Evolutionary conservation across 2,888 invertebrate species (phyloP).

Genomic region (Automeris io): DNA sequence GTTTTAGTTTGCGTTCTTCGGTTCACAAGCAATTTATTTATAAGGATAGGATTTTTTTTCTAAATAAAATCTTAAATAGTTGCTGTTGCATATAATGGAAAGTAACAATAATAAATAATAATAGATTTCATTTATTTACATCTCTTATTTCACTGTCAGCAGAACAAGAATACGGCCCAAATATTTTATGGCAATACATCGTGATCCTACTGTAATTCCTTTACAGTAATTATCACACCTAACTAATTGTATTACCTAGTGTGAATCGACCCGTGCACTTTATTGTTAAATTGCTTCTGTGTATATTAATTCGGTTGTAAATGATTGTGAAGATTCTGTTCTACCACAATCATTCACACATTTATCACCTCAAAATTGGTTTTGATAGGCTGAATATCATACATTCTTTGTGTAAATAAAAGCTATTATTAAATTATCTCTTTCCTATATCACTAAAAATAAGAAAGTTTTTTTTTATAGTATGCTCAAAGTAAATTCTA

Average conservation of each 20-base stretch:
- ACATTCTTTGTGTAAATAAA: no score
- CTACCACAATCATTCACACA: no score
- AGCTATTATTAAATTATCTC: no score
- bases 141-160: slow-evolving; percentile 51
- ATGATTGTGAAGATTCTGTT: slow-evolving; percentile 12
- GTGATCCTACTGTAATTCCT: slow-evolving; percentile 14
- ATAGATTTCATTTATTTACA: slow-evolving; percentile 42
- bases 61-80: neutral
- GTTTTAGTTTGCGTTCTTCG: no score
- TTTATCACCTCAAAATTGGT: no score
- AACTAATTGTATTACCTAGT: slow-evolving; percentile 18
- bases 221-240: slow-evolving; percentile 11
- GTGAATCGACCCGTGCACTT: slow-evolving; percentile 2
- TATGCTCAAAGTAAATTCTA: no score
- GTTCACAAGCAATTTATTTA: no score
- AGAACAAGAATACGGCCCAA: slow-evolving; percentile 27
- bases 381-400: no score
- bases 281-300: neutral
- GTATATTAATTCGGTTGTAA: slow-evolving; percentile 17
- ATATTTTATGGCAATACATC: slow-evolving; percentile 40
- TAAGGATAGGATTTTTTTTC: no score
- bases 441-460: no score
- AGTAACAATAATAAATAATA: neutral
- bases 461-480: no score
- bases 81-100: neutral